phyloP scores from a whole-genome alignment of 2,113 vertebrate species.

The Irena cyanogastra region DNA sequence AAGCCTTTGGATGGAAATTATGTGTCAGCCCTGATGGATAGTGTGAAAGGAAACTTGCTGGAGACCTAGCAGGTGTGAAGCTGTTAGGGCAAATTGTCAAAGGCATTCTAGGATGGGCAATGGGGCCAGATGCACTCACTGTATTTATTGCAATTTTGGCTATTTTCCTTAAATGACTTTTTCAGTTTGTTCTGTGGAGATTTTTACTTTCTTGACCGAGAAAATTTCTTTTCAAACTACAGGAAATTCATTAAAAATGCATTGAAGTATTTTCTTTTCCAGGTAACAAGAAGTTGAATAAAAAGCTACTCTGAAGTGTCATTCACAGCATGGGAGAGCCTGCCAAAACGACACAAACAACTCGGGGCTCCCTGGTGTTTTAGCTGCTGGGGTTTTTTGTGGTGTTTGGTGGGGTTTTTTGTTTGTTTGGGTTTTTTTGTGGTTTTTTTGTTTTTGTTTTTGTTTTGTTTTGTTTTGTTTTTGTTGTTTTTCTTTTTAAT shows the following conservation, averaged over 20 bases:
- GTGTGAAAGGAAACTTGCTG: not conserved
- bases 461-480: not conserved
- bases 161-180: not conserved
- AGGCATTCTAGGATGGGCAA: not conserved
- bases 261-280: constrained; percentile 30
- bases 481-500: not conserved
- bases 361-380: not conserved
- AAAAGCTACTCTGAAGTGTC: not conserved
- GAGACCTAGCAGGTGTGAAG: not conserved
- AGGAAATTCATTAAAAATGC: constrained; percentile 20
- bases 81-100: not conserved
- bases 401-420: not conserved
- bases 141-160: not conserved
- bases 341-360: not conserved
- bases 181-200: not conserved
- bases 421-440: not conserved
- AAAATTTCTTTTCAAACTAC: not conserved
- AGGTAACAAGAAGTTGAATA: constrained; percentile 14
- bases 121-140: not conserved
- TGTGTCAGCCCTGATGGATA: not conserved
- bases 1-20: not conserved
- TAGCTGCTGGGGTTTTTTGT: not conserved
- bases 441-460: not conserved
- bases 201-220: not conserved
- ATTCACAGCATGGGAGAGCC: not conserved